Evolutionary conservation across 2,888 invertebrate species (phyloP), one percentile per base, ranked within the genome.

Genomic region (Noctua fimbriata): DNA sequence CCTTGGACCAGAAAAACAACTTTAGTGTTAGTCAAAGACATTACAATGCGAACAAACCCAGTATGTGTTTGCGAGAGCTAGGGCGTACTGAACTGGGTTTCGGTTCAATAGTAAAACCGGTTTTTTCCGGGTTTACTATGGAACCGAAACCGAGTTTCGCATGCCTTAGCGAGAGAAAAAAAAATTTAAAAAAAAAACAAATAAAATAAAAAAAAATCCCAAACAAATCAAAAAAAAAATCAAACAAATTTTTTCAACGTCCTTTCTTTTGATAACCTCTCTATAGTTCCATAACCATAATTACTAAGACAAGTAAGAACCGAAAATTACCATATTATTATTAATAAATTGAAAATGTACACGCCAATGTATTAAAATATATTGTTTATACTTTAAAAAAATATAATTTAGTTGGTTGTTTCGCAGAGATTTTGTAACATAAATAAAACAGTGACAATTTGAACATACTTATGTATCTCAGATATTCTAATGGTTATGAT

Each of bases 401-500:
- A 52, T 21, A 52, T 52, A 21, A 52, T 9, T 9, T 21, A 7
- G 52, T 52, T 52, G 52, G 52, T 52, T 52, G 21, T 52, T 52
- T 21, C 21, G 52, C 21, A 52, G 52, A 52, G 52, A 52, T 24
- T 3, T 36, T 36, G 32, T 36, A 36, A 36, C 32, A 36, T 36
- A 24, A 10, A 55, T 24, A 55, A 24, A 55, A 55, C 55, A 55
- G 10, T 55, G 24, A 55, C 1, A 10, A 18, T 10, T 24, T 55
- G 24, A 55, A 55, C 24, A 24, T 52, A 52, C 9, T 24, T 24
- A 10, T 55, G 3, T 55, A 10, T 55, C 10, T 55, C 24, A n/a
- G 9, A 12, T 18, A 41, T 28, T 55, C 63, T 65, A 82, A 81
- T 90, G 90, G 10, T 80, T 89, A 71, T 90, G 89, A 18, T 52